These are phyloP conservation scores for Drosophila percnosoma DNA, from an alignment of 2,888 invertebrate species.

Conservation along the genomic window DNA sequence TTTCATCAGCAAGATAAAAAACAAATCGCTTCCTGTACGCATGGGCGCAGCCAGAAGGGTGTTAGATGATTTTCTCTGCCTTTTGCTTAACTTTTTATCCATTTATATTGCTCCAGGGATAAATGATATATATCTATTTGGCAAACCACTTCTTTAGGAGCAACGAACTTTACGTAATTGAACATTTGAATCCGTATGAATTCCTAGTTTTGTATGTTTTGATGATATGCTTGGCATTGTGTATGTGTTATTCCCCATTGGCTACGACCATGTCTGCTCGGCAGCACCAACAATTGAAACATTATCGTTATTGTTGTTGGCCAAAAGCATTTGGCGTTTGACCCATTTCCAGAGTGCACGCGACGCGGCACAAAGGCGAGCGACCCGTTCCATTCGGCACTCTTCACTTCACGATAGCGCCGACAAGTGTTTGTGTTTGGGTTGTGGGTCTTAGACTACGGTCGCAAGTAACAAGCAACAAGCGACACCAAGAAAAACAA, in stretches of 20 bases:
- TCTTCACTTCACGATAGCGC: conserved; percentile 64
- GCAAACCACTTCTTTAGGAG: no score
- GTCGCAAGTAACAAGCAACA: conserved; percentile 26
- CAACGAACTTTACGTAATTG: not conserved
- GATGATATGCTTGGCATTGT: not conserved
- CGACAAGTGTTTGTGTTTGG: conserved; percentile 72
- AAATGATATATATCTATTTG: not conserved
- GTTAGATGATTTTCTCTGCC: not conserved
- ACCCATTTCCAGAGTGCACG: conserved; percentile 76
- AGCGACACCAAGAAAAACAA: conserved; percentile 43
- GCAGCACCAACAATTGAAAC: conserved; percentile 57
- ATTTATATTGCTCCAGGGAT: not conserved
- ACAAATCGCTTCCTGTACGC: conserved; percentile 11
- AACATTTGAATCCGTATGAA: not conserved
- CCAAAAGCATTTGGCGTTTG: conserved; percentile 60
- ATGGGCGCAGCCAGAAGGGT: not conserved
- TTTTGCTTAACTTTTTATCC: not conserved
- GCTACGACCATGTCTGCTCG: not conserved
- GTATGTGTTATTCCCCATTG: not conserved
- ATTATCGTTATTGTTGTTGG: conserved; percentile 51
- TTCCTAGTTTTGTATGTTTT: not conserved
- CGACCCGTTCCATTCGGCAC: conserved; percentile 43
- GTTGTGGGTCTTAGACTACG: conserved; percentile 52
- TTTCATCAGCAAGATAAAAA: conserved; percentile 47
- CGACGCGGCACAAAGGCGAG: conserved; percentile 66